Base-by-base conservation (phyloP, 2,113 vertebrate genomes). In the Morphnarchus princeps region DNA sequence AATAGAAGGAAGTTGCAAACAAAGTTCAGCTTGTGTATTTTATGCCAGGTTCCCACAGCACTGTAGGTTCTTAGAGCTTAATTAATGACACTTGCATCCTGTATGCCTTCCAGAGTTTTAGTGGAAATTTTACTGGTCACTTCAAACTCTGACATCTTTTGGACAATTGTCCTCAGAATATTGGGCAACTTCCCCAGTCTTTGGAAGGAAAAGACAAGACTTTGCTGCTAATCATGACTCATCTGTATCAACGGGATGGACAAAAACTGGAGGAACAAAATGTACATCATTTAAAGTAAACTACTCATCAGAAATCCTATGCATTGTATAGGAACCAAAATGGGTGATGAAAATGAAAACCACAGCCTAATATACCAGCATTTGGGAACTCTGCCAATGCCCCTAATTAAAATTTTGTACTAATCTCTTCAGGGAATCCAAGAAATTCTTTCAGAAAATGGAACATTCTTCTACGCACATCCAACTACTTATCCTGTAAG, bases 41-140 rank as follows among this genome's bases (percentile, higher is more conserved):
- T 87, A 90, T 97, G 97, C 86, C 95, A 94, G 90, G 96, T 98
- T 98, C 98, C 98, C 98, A 98, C 97, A 97, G 94, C 93, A 97
- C 97, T 98, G 96, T 87, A 97, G 97, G 97, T 97, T 98, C 97
- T 97, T 95, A 87, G 95, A 95, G 98, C 97, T 98, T 98, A 98
- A 97, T 59, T 95, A 96, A 95, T 95, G 96, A 97, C 98, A 91
- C 97, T 98, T 96, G 96, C 97, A 97, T 97, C 97, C 96, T 97
- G 65, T 95, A 67, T 14, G 92, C 84, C 86, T 96, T 97, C 97
- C 95, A 97, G 66, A 97, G 96, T 77, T 96, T 96, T 83, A 97
- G 93, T 92, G 95, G 93, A 91, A 96, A 85, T 94, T 97, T 89
- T 94, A 91, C 97, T 96, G 96, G 97, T 97, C 97, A 96, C 95